phyloP scores from a whole-genome alignment of 2,113 vertebrate species.

The Strigops habroptila region DNA sequence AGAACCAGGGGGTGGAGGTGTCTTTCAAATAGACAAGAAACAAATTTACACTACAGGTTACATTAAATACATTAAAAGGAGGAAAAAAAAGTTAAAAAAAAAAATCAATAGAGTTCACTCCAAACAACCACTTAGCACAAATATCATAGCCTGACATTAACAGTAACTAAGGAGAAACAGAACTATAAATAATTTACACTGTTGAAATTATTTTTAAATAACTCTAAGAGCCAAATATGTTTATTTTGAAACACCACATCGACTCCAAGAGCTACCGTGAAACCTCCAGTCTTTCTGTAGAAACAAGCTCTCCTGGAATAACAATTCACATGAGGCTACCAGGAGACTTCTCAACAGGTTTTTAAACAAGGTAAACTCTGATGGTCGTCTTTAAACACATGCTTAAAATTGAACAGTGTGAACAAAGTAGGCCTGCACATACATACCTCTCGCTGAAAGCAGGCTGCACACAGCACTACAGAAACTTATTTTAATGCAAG shows the following conservation, averaged over 20 bases:
- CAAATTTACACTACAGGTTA: neutral
- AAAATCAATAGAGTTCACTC: neutral
- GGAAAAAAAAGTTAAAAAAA: neutral
- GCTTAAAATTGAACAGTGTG: neutral
- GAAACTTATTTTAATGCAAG: neutral
- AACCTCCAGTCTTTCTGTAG: neutral
- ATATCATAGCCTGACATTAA: neutral
- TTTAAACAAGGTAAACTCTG: neutral
- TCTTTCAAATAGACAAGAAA: neutral
- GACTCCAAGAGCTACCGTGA: neutral
- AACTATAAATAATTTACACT: neutral
- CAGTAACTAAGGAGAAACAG: neutral
- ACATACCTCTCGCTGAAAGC: neutral
- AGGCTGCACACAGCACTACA: neutral
- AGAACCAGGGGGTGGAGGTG: neutral
- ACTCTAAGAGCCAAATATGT: neutral
- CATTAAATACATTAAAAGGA: neutral
- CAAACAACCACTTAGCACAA: neutral
- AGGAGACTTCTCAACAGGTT: neutral
- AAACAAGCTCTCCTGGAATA: neutral
- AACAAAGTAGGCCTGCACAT: neutral
- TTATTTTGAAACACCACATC: neutral
- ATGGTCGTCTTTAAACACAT: neutral
- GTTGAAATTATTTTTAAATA: neutral
- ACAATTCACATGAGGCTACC: neutral